Base-by-base conservation (phyloP, 2,888 invertebrate species). In the Aleiodes testaceus region DNA sequence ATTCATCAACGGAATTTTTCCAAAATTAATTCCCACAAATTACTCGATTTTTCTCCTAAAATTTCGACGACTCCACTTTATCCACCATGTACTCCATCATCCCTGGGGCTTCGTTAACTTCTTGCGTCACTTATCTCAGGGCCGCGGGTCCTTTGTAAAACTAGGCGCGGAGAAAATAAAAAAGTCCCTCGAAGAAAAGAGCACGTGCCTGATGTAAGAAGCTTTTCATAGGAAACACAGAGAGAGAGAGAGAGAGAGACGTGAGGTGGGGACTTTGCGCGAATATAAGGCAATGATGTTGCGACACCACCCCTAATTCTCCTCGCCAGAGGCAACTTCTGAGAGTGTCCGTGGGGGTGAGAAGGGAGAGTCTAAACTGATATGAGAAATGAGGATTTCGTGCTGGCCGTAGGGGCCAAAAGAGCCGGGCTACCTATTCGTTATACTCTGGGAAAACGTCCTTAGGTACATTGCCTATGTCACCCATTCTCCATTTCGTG, bases 321-420 rank as follows among this genome's bases (percentile, higher is more conserved):
- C 36, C 9, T 2, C 68, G 45, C 67, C 72, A 72, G 69, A 65
- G 65, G 80, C 82, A 86, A 87, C 81, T 87, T 87, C 84, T 85
- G 42, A 85, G 85, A 85, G 85, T 87, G 87, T 87, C 85, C 82
- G 74, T 20, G 42, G 69, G 69, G 11, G 36, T 2, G 36, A 11
- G 36, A 9, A 36, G 9, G 6, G 36, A 11, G 11, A 66, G 69
- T 81, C 85, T 83, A 84, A 85, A 86, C 87, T 85, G 85, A 85
- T 86, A 87, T 87, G 87, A 87, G 87, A 86, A 85, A 87, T 82
- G 84, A 85, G 77, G 81, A 80, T 79, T 84, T 80, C 87, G 87
- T 87, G 87, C 83, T 83, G 82, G 80, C 86, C 85, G 83, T 82
- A 79, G 84, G 86, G 87, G 49, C 53, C 52, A 52, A 52, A 52